phyloP scores from a whole-genome alignment of 2,113 vertebrate genomes.

The Poeciliopsis turrubarensis region DNA sequence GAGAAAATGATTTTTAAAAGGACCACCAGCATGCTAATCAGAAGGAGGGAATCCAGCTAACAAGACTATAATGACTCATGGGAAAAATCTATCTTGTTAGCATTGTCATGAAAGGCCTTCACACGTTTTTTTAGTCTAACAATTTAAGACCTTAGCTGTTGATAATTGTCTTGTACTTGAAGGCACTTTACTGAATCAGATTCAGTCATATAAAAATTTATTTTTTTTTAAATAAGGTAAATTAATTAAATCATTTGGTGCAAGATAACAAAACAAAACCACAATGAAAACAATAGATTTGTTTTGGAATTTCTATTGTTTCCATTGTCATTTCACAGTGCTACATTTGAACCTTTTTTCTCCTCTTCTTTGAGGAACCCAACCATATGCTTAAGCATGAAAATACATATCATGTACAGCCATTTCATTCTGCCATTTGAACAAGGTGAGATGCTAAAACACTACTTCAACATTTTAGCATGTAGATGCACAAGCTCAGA shows the following conservation, averaged over 20 bases:
- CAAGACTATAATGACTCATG: neutral
- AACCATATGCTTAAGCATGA: neutral
- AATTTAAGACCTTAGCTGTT: neutral
- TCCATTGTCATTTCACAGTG: neutral
- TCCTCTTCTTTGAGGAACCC: neutral
- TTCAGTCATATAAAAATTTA: neutral
- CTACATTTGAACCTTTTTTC: neutral
- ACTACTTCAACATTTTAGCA: conserved; percentile 55
- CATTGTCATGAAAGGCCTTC: neutral
- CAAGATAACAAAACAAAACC: too few relatives aligned
- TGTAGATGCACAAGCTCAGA: conserved; percentile 46
- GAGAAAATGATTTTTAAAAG: neutral
- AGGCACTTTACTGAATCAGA: neutral
- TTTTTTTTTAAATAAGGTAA: neutral
- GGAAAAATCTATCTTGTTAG: neutral
- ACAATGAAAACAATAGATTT: too few relatives aligned
- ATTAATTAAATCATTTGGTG: neutral
- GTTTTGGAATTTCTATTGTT: too few relatives aligned
- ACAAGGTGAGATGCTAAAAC: conserved; percentile 36
- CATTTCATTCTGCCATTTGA: conserved; percentile 28
- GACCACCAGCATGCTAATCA: neutral
- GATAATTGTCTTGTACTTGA: neutral
- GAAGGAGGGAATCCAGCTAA: neutral
- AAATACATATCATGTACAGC: conserved; percentile 12
- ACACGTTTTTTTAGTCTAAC: neutral